These are phyloP conservation scores for Rhynchonycteris naso DNA, from an alignment of 2,797 vertebrate genomes.

Conservation along the genomic window DNA sequence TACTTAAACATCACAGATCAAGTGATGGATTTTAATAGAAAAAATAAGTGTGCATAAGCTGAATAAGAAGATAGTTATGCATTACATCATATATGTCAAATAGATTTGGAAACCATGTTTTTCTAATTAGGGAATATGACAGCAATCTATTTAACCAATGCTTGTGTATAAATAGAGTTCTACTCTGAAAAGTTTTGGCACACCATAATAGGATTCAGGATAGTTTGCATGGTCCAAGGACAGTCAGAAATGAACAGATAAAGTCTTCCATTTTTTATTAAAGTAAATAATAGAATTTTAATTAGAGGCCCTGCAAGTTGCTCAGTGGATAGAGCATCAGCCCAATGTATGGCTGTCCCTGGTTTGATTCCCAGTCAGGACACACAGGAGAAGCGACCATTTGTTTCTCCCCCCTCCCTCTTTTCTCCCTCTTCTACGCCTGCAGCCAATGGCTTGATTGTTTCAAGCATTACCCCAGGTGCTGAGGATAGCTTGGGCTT, in stretches of 20 bases:
- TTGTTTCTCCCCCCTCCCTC: no score
- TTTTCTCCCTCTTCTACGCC: no score
- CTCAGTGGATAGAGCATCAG: no score
- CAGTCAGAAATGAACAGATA: slow-evolving; percentile 48
- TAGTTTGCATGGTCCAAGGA: slow-evolving; percentile 41
- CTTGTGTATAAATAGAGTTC: slow-evolving; percentile 14
- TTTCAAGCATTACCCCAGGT: no score
- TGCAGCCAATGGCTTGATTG: no score
- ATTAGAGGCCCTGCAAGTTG: no score
- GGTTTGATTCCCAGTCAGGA: no score
- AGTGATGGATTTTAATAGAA: slow-evolving; percentile 41
- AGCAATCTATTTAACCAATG: neutral
- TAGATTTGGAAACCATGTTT: slow-evolving; percentile 45
- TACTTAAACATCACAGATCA: slow-evolving; percentile 37
- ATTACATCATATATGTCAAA: slow-evolving; percentile 48
- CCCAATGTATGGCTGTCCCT: no score
- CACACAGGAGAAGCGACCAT: no score
- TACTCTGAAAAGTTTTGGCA: neutral
- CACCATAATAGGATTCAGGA: neutral
- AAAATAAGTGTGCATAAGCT: neutral
- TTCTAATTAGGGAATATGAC: neutral
- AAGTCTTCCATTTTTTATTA: slow-evolving; percentile 5
- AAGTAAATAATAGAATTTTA: no score
- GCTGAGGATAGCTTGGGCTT: no score
- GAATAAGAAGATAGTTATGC: slow-evolving; percentile 52